These are phyloP conservation scores for Drusus annulatus DNA, from an alignment of 1,140 invertebrate species.

Conservation along the genomic window DNA sequence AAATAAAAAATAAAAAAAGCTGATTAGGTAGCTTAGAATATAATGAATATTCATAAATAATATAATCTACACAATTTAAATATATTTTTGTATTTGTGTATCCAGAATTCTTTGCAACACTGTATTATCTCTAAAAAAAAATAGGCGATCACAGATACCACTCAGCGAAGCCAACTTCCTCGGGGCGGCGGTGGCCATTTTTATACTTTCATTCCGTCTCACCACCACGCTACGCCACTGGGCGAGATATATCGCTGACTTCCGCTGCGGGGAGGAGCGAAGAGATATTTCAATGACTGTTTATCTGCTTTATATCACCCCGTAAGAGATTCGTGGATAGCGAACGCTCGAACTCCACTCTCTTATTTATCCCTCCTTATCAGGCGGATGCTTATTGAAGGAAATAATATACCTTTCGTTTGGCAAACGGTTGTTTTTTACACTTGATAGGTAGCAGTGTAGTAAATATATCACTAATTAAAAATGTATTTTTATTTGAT, in stretches of 20 bases:
- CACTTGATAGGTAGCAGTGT: too few relatives aligned
- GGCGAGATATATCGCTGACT: slow-evolving; percentile 49
- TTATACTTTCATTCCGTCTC: slow-evolving; percentile 7
- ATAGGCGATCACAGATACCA: neutral
- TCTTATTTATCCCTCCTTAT: neutral
- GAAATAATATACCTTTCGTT: neutral
- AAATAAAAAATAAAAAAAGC: too few relatives aligned
- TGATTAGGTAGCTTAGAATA: too few relatives aligned
- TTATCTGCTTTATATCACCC: slow-evolving; percentile 52
- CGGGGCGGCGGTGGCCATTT: neutral
- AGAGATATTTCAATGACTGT: slow-evolving; percentile 55
- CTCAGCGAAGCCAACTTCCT: slow-evolving; percentile 22
- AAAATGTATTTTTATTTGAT: too few relatives aligned
- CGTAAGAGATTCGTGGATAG: slow-evolving; percentile 22
- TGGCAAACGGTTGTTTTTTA: too few relatives aligned
- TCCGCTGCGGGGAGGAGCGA: slow-evolving; percentile 45
- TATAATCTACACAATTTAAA: too few relatives aligned
- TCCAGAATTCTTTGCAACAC: too few relatives aligned
- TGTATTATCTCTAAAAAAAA: slow-evolving; percentile 23
- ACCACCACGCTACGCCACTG: neutral
- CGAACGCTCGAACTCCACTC: neutral
- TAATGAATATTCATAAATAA: too few relatives aligned
- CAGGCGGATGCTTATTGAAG: neutral
- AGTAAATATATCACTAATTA: too few relatives aligned
- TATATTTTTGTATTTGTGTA: too few relatives aligned